Conservation (phyloP, 2,797 vertebrate genomes). For the Pangasius krempfi region DNA sequence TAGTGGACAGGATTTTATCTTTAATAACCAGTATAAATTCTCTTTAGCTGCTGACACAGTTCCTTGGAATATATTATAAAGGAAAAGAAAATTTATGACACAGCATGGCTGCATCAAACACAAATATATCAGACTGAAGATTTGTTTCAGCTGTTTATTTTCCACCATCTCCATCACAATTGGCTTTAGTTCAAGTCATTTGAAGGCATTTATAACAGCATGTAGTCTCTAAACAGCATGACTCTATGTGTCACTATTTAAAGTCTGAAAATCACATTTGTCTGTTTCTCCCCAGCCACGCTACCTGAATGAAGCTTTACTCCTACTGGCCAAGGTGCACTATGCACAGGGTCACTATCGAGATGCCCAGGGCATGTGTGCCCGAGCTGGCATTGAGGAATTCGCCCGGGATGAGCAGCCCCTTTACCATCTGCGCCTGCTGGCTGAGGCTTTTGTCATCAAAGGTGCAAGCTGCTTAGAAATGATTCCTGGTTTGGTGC, state of each 20-base stretch:
- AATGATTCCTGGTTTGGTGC: neutral
- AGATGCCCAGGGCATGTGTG: slow-evolving; percentile 96
- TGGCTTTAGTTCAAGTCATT: neutral
- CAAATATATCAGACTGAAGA: neutral
- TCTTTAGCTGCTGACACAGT: neutral
- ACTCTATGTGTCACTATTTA: neutral
- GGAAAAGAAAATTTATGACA: neutral
- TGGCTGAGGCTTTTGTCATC: slow-evolving; percentile 92
- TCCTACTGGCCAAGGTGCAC: slow-evolving; percentile 93
- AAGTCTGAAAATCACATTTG: neutral
- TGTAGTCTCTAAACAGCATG: neutral
- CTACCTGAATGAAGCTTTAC: slow-evolving; percentile 88
- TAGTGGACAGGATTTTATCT: neutral
- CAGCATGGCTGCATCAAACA: neutral
- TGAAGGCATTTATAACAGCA: neutral
- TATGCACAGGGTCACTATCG: slow-evolving; percentile 90
- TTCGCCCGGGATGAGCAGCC: slow-evolving; percentile 84
- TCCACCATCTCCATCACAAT: neutral
- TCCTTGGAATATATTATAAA: neutral
- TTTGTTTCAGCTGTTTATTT: neutral
- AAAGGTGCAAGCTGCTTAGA: slow-evolving; percentile 81
- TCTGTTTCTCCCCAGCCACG: slow-evolving; percentile 76
- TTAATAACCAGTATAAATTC: neutral
- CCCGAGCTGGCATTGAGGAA: slow-evolving; percentile 87
- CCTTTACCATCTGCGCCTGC: slow-evolving; percentile 87